Conservation (phyloP, 1,140 invertebrate genomes). For the Drosophila mojavensis region DNA sequence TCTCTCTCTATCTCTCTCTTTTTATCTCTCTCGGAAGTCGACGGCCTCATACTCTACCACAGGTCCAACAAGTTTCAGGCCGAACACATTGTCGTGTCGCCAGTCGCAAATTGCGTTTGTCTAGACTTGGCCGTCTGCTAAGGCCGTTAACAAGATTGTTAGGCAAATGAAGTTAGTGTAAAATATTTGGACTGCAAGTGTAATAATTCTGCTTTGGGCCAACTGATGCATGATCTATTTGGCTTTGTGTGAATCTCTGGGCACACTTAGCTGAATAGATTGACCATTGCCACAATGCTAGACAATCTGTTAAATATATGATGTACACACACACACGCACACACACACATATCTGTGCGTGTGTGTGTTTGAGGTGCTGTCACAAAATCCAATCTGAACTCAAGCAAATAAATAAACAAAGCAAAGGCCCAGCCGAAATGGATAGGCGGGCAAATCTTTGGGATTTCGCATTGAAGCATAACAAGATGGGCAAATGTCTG, state of each 20-base stretch:
- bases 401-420: slow-evolving; percentile 48
- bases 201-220: too few species aligned
- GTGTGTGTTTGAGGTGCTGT: slow-evolving; percentile 28
- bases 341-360: not conserved
- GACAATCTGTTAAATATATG: slow-evolving; percentile 31
- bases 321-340: not conserved
- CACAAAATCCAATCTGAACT: slow-evolving; percentile 50
- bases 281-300: slow-evolving; percentile 20
- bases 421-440: slow-evolving; percentile 22
- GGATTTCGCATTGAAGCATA: slow-evolving; percentile 37
- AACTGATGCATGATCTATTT: too few species aligned
- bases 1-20: too few species aligned
- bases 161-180: too few species aligned
- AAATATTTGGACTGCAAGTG: too few species aligned
- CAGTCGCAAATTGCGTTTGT: too few species aligned
- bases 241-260: not conserved
- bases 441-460: slow-evolving; percentile 31
- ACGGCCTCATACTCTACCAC: too few species aligned
- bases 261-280: not conserved
- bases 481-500: slow-evolving; percentile 24
- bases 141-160: too few species aligned
- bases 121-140: too few species aligned
- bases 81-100: too few species aligned
- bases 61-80: too few species aligned
- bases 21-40: too few species aligned